A percentile compares a stretch with the other conserved stretches of the same genome.
phyloP scores from a whole-genome alignment of 2,797 vertebrate genomes.

The Anguilla obscura region DNA sequence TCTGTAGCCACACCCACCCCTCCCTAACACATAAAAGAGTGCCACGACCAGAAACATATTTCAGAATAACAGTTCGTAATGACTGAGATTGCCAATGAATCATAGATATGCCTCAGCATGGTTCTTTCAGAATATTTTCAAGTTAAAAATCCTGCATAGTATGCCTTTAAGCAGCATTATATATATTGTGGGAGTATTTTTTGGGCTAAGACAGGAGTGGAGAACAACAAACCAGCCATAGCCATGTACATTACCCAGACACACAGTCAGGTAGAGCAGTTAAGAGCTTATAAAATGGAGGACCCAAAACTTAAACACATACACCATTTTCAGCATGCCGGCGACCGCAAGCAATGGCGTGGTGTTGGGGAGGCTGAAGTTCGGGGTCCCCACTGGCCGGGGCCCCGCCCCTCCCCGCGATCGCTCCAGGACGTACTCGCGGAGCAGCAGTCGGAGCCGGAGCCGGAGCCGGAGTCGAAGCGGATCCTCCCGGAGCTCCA shows the following conservation, averaged over 20 bases:
- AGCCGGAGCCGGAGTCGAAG: conserved; percentile 72
- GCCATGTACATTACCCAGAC: neutral
- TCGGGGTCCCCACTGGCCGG: conserved; percentile 54
- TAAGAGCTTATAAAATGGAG: neutral
- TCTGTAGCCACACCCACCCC: too few species aligned
- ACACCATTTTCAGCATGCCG: conserved; percentile 65
- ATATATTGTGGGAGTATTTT: neutral
- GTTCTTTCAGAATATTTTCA: too few species aligned
- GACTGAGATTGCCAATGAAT: too few species aligned
- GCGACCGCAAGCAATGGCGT: conserved; percentile 68
- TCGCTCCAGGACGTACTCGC: conserved; percentile 66
- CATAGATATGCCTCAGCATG: too few species aligned
- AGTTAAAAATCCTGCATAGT: too few species aligned
- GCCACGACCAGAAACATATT: too few species aligned
- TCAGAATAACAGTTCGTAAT: too few species aligned
- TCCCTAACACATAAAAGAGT: too few species aligned
- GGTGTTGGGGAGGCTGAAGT: conserved; percentile 60
- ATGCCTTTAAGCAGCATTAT: too few species aligned
- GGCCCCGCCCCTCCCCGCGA: conserved; percentile 57
- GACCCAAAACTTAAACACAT: conserved; percentile 1
- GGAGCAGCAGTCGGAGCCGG: conserved; percentile 69
- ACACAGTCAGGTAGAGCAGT: neutral
- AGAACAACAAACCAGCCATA: too few species aligned
- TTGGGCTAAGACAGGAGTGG: neutral
- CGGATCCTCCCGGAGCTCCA: conserved; percentile 76